Evolutionary conservation across 1,140 invertebrate genomes (phyloP).

Genomic region (Diuraphis noxia): DNA sequence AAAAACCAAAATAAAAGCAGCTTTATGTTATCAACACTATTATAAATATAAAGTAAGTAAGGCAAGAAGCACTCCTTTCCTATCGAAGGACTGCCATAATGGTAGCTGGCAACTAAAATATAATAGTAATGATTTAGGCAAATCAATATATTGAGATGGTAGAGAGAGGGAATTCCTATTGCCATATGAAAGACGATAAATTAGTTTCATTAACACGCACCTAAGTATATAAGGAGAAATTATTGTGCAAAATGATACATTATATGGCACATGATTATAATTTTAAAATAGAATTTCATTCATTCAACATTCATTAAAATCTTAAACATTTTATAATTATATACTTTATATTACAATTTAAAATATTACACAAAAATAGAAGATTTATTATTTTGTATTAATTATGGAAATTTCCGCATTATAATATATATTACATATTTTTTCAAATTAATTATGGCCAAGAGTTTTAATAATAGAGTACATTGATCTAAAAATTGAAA

Average conservation of each 20-base stretch:
- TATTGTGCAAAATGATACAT: constrained; percentile 13
- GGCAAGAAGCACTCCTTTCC: not conserved
- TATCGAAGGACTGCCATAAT: not conserved
- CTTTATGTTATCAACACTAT: not conserved
- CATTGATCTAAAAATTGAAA: not conserved
- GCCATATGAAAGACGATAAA: constrained; percentile 10
- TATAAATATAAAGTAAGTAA: not conserved
- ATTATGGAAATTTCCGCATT: not conserved
- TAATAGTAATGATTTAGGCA: constrained; percentile 5
- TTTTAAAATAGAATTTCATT: not conserved
- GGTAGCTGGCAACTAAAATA: not conserved
- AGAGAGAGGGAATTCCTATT: constrained; percentile 12
- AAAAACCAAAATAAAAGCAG: not conserved
- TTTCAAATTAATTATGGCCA: not conserved
- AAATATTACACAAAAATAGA: not conserved
- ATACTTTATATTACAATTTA: not conserved
- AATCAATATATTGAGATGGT: not conserved
- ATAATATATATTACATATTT: not conserved
- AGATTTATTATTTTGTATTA: not conserved
- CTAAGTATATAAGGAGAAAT: constrained; percentile 23
- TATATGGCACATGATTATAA: not conserved
- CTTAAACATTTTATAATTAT: not conserved
- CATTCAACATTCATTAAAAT: not conserved
- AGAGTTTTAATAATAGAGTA: not conserved
- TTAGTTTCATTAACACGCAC: not conserved